Percentiles rank a stretch among this genome's conserved stretches.
These are phyloP conservation scores for Timandra comae DNA, from an alignment of 2,888 invertebrate genomes.

Conservation along the genomic window DNA sequence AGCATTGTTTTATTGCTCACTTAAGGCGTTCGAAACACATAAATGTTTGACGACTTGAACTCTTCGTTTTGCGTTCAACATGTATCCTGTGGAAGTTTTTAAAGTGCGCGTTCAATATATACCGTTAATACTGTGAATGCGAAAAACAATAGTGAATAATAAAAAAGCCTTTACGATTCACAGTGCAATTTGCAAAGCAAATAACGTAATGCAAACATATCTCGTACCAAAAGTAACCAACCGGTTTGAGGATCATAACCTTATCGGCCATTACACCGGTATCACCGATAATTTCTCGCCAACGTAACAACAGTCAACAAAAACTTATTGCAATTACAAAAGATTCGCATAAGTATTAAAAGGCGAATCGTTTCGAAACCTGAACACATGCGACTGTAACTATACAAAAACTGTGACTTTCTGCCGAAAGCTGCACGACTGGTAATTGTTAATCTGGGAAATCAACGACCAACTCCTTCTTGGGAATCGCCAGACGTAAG, in stretches of 20 bases:
- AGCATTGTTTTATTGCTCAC: conserved; percentile 36
- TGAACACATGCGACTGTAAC: conserved; percentile 32
- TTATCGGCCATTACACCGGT: background rate
- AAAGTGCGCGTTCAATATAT: too few species aligned
- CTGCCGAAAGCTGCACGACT: conserved; percentile 60
- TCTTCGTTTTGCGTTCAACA: conserved; percentile 5
- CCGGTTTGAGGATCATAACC: background rate
- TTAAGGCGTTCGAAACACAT: conserved; percentile 33
- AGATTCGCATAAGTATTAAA: conserved; percentile 20
- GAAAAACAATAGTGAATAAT: too few species aligned
- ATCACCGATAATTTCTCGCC: background rate
- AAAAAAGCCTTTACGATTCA: too few species aligned
- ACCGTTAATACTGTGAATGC: too few species aligned
- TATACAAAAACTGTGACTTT: conserved; percentile 48
- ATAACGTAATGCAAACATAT: conserved; percentile 15
- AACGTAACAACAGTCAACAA: conserved; percentile 26
- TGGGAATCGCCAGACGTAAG: conserved; percentile 40
- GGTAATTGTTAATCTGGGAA: conserved; percentile 64
- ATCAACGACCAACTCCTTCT: conserved; percentile 54
- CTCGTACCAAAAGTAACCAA: conserved; percentile 1
- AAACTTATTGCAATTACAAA: conserved; percentile 37
- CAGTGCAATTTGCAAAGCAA: too few species aligned
- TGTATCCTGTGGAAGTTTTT: conserved; percentile 9
- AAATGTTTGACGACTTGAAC: conserved; percentile 30
- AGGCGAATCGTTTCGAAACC: conserved; percentile 40